Base-by-base conservation (phyloP, 2,888 invertebrate species). In the Phortica magna region DNA sequence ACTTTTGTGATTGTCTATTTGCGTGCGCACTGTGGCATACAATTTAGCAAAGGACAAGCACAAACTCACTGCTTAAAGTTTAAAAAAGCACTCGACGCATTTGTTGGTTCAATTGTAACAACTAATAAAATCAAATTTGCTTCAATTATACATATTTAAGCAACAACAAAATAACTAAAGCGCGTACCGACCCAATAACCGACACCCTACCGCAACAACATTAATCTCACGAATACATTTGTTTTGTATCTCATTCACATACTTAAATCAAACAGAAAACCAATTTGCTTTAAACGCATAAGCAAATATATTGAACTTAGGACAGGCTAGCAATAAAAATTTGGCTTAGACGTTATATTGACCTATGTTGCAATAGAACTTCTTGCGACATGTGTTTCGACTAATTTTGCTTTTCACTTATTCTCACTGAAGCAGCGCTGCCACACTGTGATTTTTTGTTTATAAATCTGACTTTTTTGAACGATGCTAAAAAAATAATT, bases 81-180 rank as follows among this genome's bases (percentile, higher is more conserved):
- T n/a, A n/a, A 48, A 48, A 12, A 48, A 48, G 48, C 48, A 48
- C 48, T 48, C 14, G 48, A 48, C 48, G 48, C 48, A 48, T 48
- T 48, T 48, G 48, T 48, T 48, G 7, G 14, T 48, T 48, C 48
- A 48, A 48, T 48, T 48, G 48, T 6, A 6, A 7, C 14, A 1
- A 48, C 48, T 48, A 48, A 48, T 48, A 48, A 48, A 48, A 48
- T 48, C 48, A 48, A 48, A 48, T 48, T 48, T 48, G 48, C 48
- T 48, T 48, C 48, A 48, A 48, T 48, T 48, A 48, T 14, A 48
- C 9, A 48, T 48, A 6, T 48, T 48, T 48, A 48, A 31, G 31
- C 31, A 31, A 31, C 31, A 48, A 48, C 14, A 12, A 48, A 48
- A 48, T 6, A 48, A 48, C 9, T 48, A 48, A 48, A 48, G 7